phyloP scores from a whole-genome alignment of 2,797 vertebrate genomes.

The Bufotes viridis region DNA sequence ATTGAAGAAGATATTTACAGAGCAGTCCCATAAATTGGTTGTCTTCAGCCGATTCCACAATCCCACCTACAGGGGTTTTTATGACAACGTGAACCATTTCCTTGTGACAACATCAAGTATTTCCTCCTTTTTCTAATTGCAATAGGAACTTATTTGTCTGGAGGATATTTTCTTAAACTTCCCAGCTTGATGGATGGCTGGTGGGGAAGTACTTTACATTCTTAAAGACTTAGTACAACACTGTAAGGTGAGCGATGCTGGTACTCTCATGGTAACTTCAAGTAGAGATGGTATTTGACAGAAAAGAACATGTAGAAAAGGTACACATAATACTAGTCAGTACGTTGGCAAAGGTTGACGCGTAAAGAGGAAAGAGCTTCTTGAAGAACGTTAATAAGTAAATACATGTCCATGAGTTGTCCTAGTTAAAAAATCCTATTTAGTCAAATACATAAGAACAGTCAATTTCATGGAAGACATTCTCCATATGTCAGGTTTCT shows the following conservation, averaged over 20 bases:
- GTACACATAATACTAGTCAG: neutral
- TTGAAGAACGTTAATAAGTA: neutral
- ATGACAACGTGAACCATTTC: conserved; percentile 10
- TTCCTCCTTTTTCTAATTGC: neutral
- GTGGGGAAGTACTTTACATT: neutral
- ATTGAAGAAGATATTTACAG: conserved; percentile 12
- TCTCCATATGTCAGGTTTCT: neutral
- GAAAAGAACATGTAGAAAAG: neutral
- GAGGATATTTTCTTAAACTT: conserved; percentile 12
- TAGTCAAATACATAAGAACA: neutral
- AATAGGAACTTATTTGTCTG: conserved; percentile 28
- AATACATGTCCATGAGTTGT: neutral
- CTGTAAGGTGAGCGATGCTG: neutral
- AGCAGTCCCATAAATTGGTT: neutral
- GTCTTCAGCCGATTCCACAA: neutral
- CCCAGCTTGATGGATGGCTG: conserved; percentile 15
- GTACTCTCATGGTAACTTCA: neutral
- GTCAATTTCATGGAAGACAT: neutral
- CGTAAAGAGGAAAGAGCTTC: neutral
- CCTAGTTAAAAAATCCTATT: neutral
- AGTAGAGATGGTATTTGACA: neutral
- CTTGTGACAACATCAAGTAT: conserved; percentile 19
- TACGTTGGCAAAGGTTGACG: neutral
- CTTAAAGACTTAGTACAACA: neutral
- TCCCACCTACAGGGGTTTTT: neutral